These are phyloP conservation scores for Adrianichthys oophorus DNA, from an alignment of 2,797 vertebrate species.

Conservation along the genomic window DNA sequence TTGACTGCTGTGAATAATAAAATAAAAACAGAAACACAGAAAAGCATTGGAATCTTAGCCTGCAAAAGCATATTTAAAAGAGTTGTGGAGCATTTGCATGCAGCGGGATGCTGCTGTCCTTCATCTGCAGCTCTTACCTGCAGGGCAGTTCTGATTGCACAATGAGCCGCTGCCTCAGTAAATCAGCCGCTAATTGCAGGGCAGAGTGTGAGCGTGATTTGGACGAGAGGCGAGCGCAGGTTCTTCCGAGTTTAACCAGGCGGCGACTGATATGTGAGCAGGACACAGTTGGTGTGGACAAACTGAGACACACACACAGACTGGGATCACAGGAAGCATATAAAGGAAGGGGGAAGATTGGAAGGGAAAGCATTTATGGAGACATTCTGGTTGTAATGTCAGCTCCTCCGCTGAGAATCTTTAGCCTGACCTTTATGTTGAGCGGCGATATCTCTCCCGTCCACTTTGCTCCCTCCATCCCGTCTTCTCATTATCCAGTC, in stretches of 20 bases:
- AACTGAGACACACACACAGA: slow-evolving; percentile 36
- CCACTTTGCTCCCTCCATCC: slow-evolving; percentile 13
- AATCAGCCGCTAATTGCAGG: slow-evolving; percentile 49
- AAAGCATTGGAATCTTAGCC: too few species aligned
- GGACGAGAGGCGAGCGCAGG: slow-evolving; percentile 23
- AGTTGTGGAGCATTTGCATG: too few species aligned
- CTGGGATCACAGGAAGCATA: slow-evolving; percentile 48
- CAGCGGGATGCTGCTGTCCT: slow-evolving; percentile 10
- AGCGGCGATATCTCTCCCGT: slow-evolving; percentile 41
- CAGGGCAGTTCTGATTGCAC: slow-evolving; percentile 36
- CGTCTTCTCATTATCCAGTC: slow-evolving; percentile 57
- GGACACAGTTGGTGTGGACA: slow-evolving; percentile 47
- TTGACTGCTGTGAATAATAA: too few species aligned
- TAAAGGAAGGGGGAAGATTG: slow-evolving; percentile 36
- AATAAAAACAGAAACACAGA: too few species aligned
- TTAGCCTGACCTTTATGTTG: slow-evolving; percentile 77
- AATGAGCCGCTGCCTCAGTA: slow-evolving; percentile 40
- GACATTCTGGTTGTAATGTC: slow-evolving; percentile 74
- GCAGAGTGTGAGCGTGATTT: slow-evolving; percentile 40
- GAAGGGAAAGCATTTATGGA: slow-evolving; percentile 60
- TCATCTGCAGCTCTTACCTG: slow-evolving; percentile 36
- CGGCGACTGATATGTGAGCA: slow-evolving; percentile 39
- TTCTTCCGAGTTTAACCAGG: slow-evolving; percentile 41
- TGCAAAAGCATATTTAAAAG: too few species aligned
- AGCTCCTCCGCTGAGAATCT: slow-evolving; percentile 72